Base-by-base conservation (phyloP, 2,888 invertebrate genomes). In the Sinotaia quadrata region DNA sequence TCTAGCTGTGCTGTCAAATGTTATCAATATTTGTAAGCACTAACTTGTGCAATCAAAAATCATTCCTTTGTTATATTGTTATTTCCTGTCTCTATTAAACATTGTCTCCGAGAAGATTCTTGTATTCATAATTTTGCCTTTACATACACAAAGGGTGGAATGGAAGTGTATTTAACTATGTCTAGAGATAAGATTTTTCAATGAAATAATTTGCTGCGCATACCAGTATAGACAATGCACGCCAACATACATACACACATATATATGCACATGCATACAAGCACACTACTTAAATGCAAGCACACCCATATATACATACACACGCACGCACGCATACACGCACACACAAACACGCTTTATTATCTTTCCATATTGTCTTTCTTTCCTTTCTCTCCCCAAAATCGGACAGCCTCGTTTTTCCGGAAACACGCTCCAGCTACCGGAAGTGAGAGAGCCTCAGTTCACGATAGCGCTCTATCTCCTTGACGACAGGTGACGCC, bases 401-500 rank as follows among this genome's bases (percentile, higher is more conserved):
- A 49, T 2, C 24, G 15, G 44, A 4, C 24, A 15, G 31, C 27
- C 41, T 41, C n/a, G 65, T 24, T 34, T n/a, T 21, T 52, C 65
- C 65, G 65, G 65, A 65, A 65, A 56, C 52, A 41, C 56, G 54
- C 65, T 54, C 37, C 65, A 37, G 56, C 36, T 12, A 29, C 27
- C 54, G n/a, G 65, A 65, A 56, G 36, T 37, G 10, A 37, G 8
- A 27, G 41, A 56, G 65, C 54, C 24, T 47, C 44, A 10, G 31
- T 27, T 27, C 56, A 65, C 65, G 65, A 65, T 21, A 65, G 27
- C 56, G 36, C 24, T 52, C 56, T 56, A 54, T 65, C 65, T n/a
- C 56, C 54, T 31, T 65, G 65, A 47, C 47, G 65, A 65, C 65
- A 65, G 44, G 4, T n/a, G 56, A n/a, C 65, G 44, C 31, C 36